These are phyloP conservation scores for Globodera rostochiensis DNA, from an alignment of 1,140 invertebrate species.

Conservation along the genomic window DNA sequence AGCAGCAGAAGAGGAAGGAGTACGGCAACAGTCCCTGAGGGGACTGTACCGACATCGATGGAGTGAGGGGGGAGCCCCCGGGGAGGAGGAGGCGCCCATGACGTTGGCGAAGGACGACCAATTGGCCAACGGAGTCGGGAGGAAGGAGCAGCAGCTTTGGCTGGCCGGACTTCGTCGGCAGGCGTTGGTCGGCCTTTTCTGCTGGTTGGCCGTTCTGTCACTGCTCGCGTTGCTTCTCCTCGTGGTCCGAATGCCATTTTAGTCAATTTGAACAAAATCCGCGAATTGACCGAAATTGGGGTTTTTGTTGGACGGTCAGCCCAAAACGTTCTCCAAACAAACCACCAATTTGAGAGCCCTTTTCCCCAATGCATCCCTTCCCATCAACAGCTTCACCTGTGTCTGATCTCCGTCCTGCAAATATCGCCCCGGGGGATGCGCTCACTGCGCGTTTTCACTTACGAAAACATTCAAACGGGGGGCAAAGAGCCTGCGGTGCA, in stretches of 20 bases:
- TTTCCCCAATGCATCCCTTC: not conserved
- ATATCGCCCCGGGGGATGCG: constrained; percentile 32
- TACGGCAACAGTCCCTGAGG: not conserved
- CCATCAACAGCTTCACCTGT: constrained; percentile 25
- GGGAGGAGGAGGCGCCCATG: not conserved
- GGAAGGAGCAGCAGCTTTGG: constrained; percentile 35
- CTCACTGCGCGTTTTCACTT: constrained; percentile 32
- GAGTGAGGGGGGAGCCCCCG: not conserved
- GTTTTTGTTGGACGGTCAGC: too few species aligned
- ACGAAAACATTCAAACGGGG: constrained; percentile 47
- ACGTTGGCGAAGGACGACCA: not conserved
- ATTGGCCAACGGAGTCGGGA: not conserved
- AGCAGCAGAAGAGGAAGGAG: not conserved
- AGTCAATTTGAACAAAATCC: not conserved
- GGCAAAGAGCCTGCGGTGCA: constrained; percentile 49
- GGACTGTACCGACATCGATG: not conserved
- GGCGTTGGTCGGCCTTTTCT: constrained; percentile 38
- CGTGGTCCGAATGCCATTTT: constrained; percentile 30
- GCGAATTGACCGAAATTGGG: not conserved
- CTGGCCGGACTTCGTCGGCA: constrained; percentile 48
- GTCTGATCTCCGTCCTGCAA: constrained; percentile 22
- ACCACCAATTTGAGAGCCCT: too few species aligned
- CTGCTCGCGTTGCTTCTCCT: constrained; percentile 46
- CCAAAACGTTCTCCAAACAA: too few species aligned
- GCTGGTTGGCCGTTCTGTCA: constrained; percentile 45